Conservation (phyloP, 2,888 invertebrate genomes). For the Synergus laeviventris region DNA sequence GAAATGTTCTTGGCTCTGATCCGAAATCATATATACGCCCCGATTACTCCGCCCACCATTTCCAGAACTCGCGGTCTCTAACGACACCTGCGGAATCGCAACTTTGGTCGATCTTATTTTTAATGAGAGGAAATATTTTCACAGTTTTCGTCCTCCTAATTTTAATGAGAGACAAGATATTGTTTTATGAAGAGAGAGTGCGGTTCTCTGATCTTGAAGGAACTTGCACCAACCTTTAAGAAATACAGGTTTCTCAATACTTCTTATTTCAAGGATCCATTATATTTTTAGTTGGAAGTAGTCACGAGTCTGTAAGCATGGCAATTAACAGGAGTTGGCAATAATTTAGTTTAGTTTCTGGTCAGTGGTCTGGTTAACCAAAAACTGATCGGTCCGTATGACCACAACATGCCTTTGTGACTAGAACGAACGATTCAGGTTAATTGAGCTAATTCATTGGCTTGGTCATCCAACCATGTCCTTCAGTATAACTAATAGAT, state of each 20-base stretch:
- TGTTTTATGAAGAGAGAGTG: no score
- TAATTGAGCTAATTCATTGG: slow-evolving; percentile 19
- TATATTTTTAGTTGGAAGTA: no score
- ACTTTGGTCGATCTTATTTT: neutral
- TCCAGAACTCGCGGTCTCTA: slow-evolving; percentile 10
- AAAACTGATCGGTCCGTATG: slow-evolving; percentile 27
- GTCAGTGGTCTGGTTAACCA: slow-evolving; percentile 31
- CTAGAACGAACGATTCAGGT: slow-evolving; percentile 24
- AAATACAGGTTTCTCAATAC: no score
- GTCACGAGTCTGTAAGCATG: no score
- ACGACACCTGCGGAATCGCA: slow-evolving; percentile 20
- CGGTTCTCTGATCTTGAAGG: no score
- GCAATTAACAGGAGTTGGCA: neutral
- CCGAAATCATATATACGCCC: slow-evolving; percentile 67
- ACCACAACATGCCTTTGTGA: slow-evolving; percentile 30
- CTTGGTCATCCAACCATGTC: slow-evolving; percentile 11
- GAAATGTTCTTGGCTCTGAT: slow-evolving; percentile 71
- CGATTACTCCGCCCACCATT: slow-evolving; percentile 40
- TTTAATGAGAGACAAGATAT: neutral
- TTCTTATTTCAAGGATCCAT: no score
- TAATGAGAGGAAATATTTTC: neutral
- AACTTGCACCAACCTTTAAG: no score
- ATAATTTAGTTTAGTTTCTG: slow-evolving; percentile 15
- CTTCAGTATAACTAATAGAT: slow-evolving; percentile 27
- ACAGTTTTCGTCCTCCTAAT: neutral